Percentiles rank a stretch among this genome's conserved stretches.
Evolutionary conservation across 2,113 vertebrate species (phyloP).

Genomic region (Pseudolaguvia tuberculata): DNA sequence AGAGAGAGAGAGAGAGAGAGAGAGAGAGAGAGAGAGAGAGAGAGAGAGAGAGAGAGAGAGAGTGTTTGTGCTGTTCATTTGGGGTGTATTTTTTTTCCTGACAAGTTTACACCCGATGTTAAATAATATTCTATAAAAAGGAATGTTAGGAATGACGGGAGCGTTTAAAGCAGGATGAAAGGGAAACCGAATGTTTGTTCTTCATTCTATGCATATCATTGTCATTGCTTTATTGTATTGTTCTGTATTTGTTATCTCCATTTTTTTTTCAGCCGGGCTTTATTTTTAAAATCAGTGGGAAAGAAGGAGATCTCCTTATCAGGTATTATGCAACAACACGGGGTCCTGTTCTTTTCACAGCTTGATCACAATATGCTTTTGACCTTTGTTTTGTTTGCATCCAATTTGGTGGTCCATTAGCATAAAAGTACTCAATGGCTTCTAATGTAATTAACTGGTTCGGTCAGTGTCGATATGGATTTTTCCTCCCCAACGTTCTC

Average conservation of each 20-base stretch:
- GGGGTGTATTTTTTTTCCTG: constrained; percentile 52
- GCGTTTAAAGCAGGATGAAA: background rate
- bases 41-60: background rate
- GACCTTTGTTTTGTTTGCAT: constrained; percentile 68
- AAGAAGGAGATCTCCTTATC: constrained; percentile 36
- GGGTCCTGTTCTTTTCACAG: constrained; percentile 38
- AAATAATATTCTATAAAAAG: constrained; percentile 35
- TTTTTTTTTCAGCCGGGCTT: constrained; percentile 34
- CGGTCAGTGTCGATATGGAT: constrained; percentile 61
- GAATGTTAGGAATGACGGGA: constrained; percentile 38
- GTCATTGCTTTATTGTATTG: constrained; percentile 31
- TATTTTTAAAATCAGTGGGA: constrained; percentile 11
- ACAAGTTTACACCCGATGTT: constrained; percentile 45
- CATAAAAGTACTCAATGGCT: constrained; percentile 57
- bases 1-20: background rate
- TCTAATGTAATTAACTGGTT: constrained; percentile 70
- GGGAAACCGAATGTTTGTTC: constrained; percentile 13
- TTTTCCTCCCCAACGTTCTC: no score
- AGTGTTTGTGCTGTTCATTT: constrained; percentile 64
- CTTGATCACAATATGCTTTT: constrained; percentile 52
- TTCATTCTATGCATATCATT: constrained; percentile 13
- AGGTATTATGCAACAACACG: constrained; percentile 41
- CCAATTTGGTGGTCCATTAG: constrained; percentile 59
- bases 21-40: background rate
- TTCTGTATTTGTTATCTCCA: constrained; percentile 40